Evolutionary conservation across 2,797 vertebrate species (phyloP).

Genomic region (Aplochiton taeniatus): DNA sequence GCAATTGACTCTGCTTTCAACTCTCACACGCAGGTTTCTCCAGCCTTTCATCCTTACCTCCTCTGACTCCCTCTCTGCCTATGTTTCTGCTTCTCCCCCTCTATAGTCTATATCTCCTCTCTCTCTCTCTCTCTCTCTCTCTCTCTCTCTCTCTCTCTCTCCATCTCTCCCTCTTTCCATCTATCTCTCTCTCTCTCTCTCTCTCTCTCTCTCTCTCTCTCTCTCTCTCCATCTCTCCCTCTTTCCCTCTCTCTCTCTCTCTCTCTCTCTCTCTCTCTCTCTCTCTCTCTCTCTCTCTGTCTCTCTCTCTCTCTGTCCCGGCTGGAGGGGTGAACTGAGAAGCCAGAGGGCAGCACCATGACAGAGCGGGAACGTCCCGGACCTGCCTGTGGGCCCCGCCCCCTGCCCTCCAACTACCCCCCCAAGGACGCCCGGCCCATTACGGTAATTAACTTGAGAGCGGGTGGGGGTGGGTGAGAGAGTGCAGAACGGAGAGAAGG

Average conservation of each 20-base stretch:
- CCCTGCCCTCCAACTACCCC: conserved; percentile 54
- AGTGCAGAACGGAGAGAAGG: conserved; percentile 34
- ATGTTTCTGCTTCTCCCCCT: background rate
- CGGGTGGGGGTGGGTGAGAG: conserved; percentile 37
- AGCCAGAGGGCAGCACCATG: conserved; percentile 38
- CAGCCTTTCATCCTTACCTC: background rate
- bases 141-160: background rate
- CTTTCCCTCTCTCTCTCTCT: background rate
- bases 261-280: background rate
- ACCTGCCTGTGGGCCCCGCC: conserved; percentile 52
- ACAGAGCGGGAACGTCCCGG: conserved; percentile 39
- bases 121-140: background rate
- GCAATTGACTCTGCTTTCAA: background rate
- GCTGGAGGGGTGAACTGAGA: background rate
- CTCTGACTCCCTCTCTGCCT: conserved; percentile 1
- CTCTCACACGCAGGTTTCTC: background rate
- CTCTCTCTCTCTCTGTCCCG: background rate
- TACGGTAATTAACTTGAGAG: conserved; percentile 74
- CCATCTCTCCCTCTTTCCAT: background rate
- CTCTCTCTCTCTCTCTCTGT: background rate
- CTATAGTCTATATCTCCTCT: background rate
- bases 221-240: background rate
- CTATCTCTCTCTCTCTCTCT: background rate
- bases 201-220: background rate
- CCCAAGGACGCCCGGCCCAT: conserved; percentile 67